phyloP scores from a whole-genome alignment of 1,140 invertebrate species.

The Orussus abietinus region DNA sequence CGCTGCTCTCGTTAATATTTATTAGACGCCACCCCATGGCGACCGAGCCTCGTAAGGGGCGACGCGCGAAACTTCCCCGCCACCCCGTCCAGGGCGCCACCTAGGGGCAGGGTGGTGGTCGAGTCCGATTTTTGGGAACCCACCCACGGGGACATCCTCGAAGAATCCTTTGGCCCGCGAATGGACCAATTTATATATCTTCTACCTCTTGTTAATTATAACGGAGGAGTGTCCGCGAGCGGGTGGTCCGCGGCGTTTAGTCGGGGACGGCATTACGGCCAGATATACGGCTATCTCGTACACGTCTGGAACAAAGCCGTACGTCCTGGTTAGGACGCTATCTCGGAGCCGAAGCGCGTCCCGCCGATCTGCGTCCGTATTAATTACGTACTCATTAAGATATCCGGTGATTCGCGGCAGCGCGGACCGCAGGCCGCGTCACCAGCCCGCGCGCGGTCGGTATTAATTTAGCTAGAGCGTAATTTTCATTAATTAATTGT shows the following conservation, averaged over 20 bases:
- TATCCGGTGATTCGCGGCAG: conserved; percentile 37
- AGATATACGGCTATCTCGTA: conserved; percentile 5
- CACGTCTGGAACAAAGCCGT: conserved; percentile 16
- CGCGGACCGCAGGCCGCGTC: not conserved
- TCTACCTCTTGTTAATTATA: too few relatives aligned
- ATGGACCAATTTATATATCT: too few relatives aligned
- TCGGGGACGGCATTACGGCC: conserved; percentile 4
- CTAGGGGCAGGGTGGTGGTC: too few relatives aligned
- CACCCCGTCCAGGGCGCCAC: too few relatives aligned
- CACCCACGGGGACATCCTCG: too few relatives aligned
- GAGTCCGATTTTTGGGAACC: too few relatives aligned
- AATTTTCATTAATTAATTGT: conserved; percentile 51
- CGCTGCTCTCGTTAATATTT: conserved; percentile 45
- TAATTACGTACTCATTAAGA: conserved; percentile 54
- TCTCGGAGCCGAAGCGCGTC: conserved; percentile 30
- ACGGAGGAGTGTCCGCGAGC: too few relatives aligned
- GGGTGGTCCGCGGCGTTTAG: too few relatives aligned
- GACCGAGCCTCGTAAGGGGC: conserved; percentile 12
- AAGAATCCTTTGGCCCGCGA: too few relatives aligned
- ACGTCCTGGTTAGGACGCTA: conserved; percentile 18
- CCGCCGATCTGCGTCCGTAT: conserved; percentile 49
- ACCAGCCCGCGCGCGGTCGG: conserved; percentile 11
- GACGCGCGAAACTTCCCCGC: conserved; percentile 30
- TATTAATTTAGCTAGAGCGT: conserved; percentile 45
- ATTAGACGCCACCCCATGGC: conserved; percentile 32